Base-by-base conservation (phyloP, 2,888 invertebrate genomes). In the Synanthedon andrenaeformis region DNA sequence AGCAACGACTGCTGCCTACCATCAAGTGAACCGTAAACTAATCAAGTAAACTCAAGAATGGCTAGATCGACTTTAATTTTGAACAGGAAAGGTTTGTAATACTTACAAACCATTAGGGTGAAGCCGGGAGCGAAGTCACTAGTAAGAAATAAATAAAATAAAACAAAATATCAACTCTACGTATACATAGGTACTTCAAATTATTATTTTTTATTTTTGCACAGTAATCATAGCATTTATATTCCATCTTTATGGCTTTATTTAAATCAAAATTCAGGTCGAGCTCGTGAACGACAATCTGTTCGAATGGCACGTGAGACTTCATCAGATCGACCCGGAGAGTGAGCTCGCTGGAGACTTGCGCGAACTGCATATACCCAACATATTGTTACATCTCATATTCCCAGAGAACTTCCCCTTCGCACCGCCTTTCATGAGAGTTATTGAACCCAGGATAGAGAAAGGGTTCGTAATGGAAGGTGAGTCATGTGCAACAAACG, bases 401-500 rank as follows among this genome's bases (percentile, higher is more conserved):
- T 96, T 96, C 81, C 96, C 96, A 13, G 94, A 96, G 69, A 95
- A 95, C 74, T 96, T 96, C 70, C 96, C 96, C 49, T 96, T 96
- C 71, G 93, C 94, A 48, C 96, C 96, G 53, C 96, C 96, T 49
- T 96, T 96, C 77, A 94, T 93, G 88, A 89, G 93, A 62, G 93
- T 93, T 49, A 93, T 93, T 77, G 93, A 94, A 66, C 94, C 94
- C 8, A 88, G 92, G 74, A 92, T 94, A 83, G 93, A 93, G 71
- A 93, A 93, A 73, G 95, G 95, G 45, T 96, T 95, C 72, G 95
- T 96, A 23, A 95, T 96, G 95, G 95, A 95, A 82, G 95, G 91
- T 76, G 55, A 58, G 52, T 23, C 1, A 45, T 12, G 35, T 2
- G 35, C 35, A 35, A 35, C 35, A 35, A 35, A 10, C 42, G 5